Evolutionary conservation across 2,888 invertebrate species (phyloP).

Genomic region (Taphrorychus bicolor): DNA sequence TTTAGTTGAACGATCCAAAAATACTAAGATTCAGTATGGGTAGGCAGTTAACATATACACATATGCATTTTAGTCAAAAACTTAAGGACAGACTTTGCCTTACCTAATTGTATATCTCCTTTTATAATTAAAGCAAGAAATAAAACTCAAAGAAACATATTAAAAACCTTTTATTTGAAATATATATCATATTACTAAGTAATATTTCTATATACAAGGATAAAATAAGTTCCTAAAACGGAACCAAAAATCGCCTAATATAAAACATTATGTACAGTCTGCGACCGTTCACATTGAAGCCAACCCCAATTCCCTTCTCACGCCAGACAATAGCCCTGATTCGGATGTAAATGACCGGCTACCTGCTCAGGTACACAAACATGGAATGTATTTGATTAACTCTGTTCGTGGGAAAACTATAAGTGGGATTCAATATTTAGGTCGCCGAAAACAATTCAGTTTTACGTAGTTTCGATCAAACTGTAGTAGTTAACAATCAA

Average conservation of each 20-base stretch:
- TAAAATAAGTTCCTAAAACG: conserved; percentile 56
- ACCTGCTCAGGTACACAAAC: conserved; percentile 42
- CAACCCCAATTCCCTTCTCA: conserved; percentile 27
- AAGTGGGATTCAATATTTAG: conserved; percentile 39
- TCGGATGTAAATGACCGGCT: conserved; percentile 41
- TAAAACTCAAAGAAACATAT: conserved; percentile 28
- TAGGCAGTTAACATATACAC: too few species aligned
- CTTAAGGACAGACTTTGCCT: too few species aligned
- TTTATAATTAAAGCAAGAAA: conserved; percentile 19
- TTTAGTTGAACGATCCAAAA: neutral
- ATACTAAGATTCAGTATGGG: too few species aligned
- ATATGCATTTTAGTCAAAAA: too few species aligned
- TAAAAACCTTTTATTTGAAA: conserved; percentile 13
- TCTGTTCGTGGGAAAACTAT: conserved; percentile 15
- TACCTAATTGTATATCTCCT: conserved; percentile 12
- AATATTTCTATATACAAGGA: conserved; percentile 54
- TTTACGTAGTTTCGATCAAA: conserved; percentile 48
- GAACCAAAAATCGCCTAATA: conserved; percentile 45
- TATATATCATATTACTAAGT: conserved; percentile 50
- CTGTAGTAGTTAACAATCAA: conserved; percentile 49
- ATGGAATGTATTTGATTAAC: conserved; percentile 48
- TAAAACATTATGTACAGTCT: conserved; percentile 44
- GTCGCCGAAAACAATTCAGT: conserved; percentile 19
- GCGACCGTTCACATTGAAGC: conserved; percentile 41
- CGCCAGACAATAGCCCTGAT: conserved; percentile 23